Percentiles rank a stretch among this genome's conserved stretches.
These are phyloP conservation scores for Triplophysa bombifrons DNA, from an alignment of 2,797 vertebrate species.

Conservation along the genomic window DNA sequence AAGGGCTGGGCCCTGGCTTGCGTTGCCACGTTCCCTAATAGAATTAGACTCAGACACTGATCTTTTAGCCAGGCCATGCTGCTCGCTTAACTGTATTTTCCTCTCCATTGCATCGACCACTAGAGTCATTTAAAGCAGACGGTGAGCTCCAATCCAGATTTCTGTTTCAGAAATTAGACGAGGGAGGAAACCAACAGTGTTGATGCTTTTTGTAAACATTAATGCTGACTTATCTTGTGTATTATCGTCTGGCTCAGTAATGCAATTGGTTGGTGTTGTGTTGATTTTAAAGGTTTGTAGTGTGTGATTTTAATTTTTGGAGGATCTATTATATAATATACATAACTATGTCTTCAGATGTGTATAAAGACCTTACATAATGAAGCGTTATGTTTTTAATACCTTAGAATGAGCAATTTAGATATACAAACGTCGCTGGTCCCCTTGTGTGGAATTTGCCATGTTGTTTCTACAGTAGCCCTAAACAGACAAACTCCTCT, in stretches of 20 bases:
- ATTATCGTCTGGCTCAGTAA: background rate
- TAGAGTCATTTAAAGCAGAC: conserved; percentile 46
- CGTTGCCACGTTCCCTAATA: conserved; percentile 62
- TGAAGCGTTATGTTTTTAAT: too few species aligned
- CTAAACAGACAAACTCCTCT: too few species aligned
- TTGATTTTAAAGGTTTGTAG: background rate
- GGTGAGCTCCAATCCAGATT: conserved; percentile 37
- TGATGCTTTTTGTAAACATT: background rate
- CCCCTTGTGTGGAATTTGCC: too few species aligned
- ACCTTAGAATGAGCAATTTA: too few species aligned
- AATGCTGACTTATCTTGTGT: background rate
- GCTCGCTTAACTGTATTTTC: conserved; percentile 66
- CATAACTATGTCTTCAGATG: too few species aligned
- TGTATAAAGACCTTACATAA: too few species aligned
- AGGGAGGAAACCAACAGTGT: background rate
- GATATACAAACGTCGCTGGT: too few species aligned
- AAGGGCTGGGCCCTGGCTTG: conserved; percentile 51
- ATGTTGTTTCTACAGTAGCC: too few species aligned
- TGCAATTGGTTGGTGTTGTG: background rate
- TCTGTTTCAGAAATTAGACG: conserved; percentile 20
- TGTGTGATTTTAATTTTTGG: too few species aligned
- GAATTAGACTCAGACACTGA: conserved; percentile 63
- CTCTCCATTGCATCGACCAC: conserved; percentile 49
- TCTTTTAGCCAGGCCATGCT: conserved; percentile 59
- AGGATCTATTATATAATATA: too few species aligned